These are phyloP conservation scores for Trilocha varians DNA, from an alignment of 2,888 invertebrate genomes.

Conservation along the genomic window DNA sequence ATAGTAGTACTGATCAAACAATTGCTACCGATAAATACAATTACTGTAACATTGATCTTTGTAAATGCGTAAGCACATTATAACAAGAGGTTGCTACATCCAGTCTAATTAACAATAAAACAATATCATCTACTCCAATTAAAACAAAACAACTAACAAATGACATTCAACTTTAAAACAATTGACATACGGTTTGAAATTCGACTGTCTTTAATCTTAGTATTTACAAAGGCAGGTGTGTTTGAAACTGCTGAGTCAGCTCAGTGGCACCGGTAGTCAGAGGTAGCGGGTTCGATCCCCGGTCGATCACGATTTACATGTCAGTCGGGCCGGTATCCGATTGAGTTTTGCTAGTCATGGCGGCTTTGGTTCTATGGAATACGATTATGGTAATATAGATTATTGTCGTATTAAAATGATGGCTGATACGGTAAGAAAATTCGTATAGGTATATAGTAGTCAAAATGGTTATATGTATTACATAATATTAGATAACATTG, in stretches of 20 bases:
- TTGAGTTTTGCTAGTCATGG: slow-evolving; percentile 54
- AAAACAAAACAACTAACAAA: not conserved
- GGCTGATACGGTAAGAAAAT: too few species aligned
- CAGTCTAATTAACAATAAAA: slow-evolving; percentile 40
- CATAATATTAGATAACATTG: too few species aligned
- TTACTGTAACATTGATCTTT: not conserved
- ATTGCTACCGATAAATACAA: not conserved
- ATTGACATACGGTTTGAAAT: not conserved
- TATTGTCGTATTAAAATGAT: slow-evolving; percentile 25
- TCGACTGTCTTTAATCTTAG: not conserved
- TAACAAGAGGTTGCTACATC: slow-evolving; percentile 11
- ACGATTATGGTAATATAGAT: slow-evolving; percentile 48
- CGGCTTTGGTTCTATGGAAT: slow-evolving; percentile 39
- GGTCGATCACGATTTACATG: slow-evolving; percentile 70
- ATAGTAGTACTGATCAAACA: too few species aligned
- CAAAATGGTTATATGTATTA: too few species aligned
- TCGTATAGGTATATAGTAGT: too few species aligned
- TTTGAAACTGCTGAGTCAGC: slow-evolving; percentile 58
- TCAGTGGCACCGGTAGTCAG: slow-evolving; percentile 66
- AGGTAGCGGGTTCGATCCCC: slow-evolving; percentile 62
- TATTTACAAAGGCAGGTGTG: slow-evolving; percentile 51
- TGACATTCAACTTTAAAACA: not conserved
- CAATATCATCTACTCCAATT: slow-evolving; percentile 16
- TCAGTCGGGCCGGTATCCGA: slow-evolving; percentile 67
- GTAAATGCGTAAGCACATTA: slow-evolving; percentile 3